Base-by-base conservation (phyloP, 2,888 invertebrate species). In the Onchidella celtica region DNA sequence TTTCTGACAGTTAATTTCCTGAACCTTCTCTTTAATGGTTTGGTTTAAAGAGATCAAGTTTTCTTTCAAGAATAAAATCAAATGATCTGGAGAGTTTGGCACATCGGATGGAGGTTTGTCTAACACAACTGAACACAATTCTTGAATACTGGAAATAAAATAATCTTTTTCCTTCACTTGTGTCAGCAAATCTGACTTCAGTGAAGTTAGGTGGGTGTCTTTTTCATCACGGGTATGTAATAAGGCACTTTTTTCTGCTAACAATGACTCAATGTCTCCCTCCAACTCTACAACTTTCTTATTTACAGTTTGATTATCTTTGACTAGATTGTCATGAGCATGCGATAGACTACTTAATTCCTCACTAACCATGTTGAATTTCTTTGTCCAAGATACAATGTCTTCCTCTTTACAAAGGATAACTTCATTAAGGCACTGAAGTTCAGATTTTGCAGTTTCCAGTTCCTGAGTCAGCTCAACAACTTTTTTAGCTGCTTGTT, bases 211-310 rank as follows among this genome's bases (percentile, higher is more conserved):
- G 17, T 68, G 2, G 11, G n/a, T 32, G 2, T 57, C 40, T 14
- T 29, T 57, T 21, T 66, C 59, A 59, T 80, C 68, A 68, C 66
- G 40, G 57, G 59, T 47, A 32, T 29, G 36, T n/a, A 73, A n/a
- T 73, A 80, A 68, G 74, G 74, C 80, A 80, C 74, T 59, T 21
- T 68, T 79, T 24, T 82, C 82, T 21, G 40, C 63, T n/a, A 59
- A 55, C 21, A 79, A 68, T 3, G 70, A 55, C 32, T 68, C 36
- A 9, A 80, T 32, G 47, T 77, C 29, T 27, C 38, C 55, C 32
- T 84, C 77, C 9, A 84, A 74, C 40, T 73, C 36, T 9, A 40
- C 40, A 55, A 80, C 69, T 27, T 27, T 79, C 34, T 79, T 65
- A 36, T 68, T 34, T 9, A 63, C 38, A 29, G 29, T 24, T 27